These are phyloP conservation scores for Ceraclea dissimilis DNA, from an alignment of 2,888 invertebrate genomes.

Conservation along the genomic window DNA sequence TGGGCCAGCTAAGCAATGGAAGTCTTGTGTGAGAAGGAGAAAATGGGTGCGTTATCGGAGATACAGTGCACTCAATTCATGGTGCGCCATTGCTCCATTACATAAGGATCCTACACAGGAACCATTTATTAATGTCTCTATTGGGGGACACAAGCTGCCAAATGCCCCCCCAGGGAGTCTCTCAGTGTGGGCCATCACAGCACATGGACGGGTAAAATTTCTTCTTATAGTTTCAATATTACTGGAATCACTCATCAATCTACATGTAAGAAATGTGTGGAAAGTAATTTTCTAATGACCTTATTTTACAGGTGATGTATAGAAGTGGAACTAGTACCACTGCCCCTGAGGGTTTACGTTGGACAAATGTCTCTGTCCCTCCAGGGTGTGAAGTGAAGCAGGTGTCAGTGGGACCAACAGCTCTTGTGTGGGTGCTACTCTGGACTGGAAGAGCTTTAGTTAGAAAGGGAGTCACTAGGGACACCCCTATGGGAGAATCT, in stretches of 20 bases:
- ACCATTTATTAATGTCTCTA: conserved; percentile 85
- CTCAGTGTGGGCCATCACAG: conserved; percentile 89
- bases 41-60: conserved; percentile 85
- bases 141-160: conserved; percentile 78
- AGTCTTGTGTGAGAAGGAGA: conserved; percentile 80
- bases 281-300: too few relatives aligned
- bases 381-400: conserved; percentile 76
- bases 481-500: conserved; percentile 59
- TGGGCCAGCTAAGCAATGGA: conserved; percentile 76
- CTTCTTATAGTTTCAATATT: too few relatives aligned
- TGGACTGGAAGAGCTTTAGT: conserved; percentile 78
- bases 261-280: too few relatives aligned
- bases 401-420: conserved; percentile 78
- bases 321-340: conserved; percentile 71
- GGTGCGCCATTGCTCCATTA: conserved; percentile 85
- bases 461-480: conserved; percentile 75
- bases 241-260: too few relatives aligned
- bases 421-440: conserved; percentile 80
- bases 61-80: conserved; percentile 84
- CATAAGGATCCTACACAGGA: conserved; percentile 88
- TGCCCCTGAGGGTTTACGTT: conserved; percentile 81
- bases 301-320: conserved; percentile 63
- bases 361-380: conserved; percentile 72
- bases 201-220: conserved; percentile 67
- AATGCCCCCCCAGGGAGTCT: conserved; percentile 68